Conservation (phyloP, 2,113 vertebrate genomes). For the Orycteropus afer region DNA sequence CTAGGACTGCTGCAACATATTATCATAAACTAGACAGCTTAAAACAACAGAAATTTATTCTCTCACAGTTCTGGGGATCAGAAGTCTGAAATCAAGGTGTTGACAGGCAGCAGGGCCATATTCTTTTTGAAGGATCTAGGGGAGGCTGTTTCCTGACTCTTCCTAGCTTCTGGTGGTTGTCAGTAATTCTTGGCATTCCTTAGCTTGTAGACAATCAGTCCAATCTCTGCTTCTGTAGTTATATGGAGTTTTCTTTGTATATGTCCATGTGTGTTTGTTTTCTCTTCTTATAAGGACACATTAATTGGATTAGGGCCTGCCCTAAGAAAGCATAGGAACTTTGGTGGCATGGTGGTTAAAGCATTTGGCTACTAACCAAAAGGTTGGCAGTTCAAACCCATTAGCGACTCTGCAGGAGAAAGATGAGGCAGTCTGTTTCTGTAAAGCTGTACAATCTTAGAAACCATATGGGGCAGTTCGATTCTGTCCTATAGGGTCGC, state of each 20-base stretch:
- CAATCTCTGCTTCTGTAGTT: neutral
- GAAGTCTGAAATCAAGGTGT: too few relatives aligned
- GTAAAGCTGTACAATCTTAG: too few relatives aligned
- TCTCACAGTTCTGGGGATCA: neutral
- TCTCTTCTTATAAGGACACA: neutral
- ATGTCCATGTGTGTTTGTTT: neutral
- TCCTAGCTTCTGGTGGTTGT: neutral
- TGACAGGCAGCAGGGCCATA: too few relatives aligned
- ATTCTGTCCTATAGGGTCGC: too few relatives aligned
- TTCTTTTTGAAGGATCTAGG: neutral
- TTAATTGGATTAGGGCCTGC: neutral
- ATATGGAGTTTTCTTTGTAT: neutral
- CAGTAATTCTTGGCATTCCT: neutral
- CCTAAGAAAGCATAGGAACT: too few relatives aligned
- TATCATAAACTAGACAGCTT: neutral
- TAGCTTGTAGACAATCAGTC: neutral
- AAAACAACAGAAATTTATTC: neutral
- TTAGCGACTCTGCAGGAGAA: too few relatives aligned
- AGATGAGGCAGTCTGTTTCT: too few relatives aligned
- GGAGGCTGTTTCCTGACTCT: neutral
- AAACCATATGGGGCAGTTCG: too few relatives aligned
- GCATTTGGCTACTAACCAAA: too few relatives aligned
- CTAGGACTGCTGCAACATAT: neutral
- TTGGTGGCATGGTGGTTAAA: too few relatives aligned
- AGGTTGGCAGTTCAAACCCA: too few relatives aligned